These are phyloP conservation scores for Drosophila ercepeae DNA, from an alignment of 1,140 invertebrate species.

Conservation along the genomic window DNA sequence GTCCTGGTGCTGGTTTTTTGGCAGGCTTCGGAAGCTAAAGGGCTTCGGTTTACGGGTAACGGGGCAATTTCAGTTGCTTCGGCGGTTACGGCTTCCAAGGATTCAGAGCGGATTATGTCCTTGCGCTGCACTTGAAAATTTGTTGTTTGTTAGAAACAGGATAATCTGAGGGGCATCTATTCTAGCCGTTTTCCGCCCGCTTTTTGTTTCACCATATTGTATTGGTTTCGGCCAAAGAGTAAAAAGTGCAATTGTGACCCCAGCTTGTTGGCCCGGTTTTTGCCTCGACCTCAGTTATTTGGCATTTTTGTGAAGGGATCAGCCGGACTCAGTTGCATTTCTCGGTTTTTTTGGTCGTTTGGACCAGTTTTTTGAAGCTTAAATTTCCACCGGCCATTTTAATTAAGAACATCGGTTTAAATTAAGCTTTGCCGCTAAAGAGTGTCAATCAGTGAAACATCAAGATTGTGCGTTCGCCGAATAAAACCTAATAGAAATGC, in stretches of 20 bases:
- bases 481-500: neutral
- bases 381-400: slow-evolving; percentile 18
- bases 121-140: slow-evolving; percentile 53
- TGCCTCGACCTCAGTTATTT: slow-evolving; percentile 28
- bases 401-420: slow-evolving; percentile 22
- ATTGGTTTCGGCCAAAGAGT: slow-evolving; percentile 24
- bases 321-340: slow-evolving; percentile 9
- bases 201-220: slow-evolving; percentile 16
- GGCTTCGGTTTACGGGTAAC: neutral
- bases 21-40: neutral
- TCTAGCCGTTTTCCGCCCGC: neutral
- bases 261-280: slow-evolving; percentile 45
- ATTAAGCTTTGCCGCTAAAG: neutral
- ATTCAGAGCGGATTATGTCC: slow-evolving; percentile 36
- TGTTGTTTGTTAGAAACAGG: slow-evolving; percentile 45
- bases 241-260: slow-evolving; percentile 24
- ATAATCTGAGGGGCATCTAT: slow-evolving; percentile 45
- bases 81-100: neutral
- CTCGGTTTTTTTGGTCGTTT: slow-evolving; percentile 29
- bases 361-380: slow-evolving; percentile 4
- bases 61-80: neutral
- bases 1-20: neutral
- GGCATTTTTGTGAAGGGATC: slow-evolving; percentile 21
- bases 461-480: slow-evolving; percentile 8
- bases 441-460: slow-evolving; percentile 25